A percentile compares a stretch with the other conserved stretches of the same genome.
Evolutionary conservation across 2,888 invertebrate genomes (phyloP).

Genomic region (Drosophila paramelanica): DNA sequence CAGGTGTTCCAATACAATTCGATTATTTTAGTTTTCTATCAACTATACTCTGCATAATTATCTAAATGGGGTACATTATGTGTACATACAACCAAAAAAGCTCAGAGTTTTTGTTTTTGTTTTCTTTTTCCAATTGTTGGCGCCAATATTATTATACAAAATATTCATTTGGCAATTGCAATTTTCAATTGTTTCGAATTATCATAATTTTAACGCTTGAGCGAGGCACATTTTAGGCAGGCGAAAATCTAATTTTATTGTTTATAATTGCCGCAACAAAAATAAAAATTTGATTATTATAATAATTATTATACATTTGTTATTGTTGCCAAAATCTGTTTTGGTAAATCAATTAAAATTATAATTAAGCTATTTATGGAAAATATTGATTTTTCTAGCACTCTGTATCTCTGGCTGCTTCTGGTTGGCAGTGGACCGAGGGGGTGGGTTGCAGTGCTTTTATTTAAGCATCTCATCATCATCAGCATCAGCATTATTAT

Average conservation of each 20-base stretch:
- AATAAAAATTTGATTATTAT: slow-evolving; percentile 6
- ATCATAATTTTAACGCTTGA: slow-evolving; percentile 49
- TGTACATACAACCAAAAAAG: too few species aligned
- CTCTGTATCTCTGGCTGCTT: background rate
- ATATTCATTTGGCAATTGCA: slow-evolving; percentile 2
- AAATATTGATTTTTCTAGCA: slow-evolving; percentile 42
- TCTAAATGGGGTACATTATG: too few species aligned
- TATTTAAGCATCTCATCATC: slow-evolving; percentile 36
- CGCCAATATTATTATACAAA: background rate
- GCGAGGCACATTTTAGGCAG: slow-evolving; percentile 23
- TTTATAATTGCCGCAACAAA: slow-evolving; percentile 38
- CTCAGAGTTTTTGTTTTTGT: background rate
- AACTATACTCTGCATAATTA: too few species aligned
- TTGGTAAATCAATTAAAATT: slow-evolving; percentile 66
- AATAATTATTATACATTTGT: slow-evolving; percentile 5
- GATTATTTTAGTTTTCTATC: too few species aligned
- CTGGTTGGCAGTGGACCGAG: background rate
- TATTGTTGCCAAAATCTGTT: slow-evolving; percentile 44
- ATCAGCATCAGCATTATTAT: slow-evolving; percentile 15
- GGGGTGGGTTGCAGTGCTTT: background rate
- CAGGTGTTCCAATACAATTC: too few species aligned
- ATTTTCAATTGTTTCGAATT: slow-evolving; percentile 27
- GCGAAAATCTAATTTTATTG: slow-evolving; percentile 43
- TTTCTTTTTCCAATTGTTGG: background rate
- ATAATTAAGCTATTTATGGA: slow-evolving; percentile 57